phyloP scores from a whole-genome alignment of 2,888 invertebrate genomes.

The Mycalesis mineus region DNA sequence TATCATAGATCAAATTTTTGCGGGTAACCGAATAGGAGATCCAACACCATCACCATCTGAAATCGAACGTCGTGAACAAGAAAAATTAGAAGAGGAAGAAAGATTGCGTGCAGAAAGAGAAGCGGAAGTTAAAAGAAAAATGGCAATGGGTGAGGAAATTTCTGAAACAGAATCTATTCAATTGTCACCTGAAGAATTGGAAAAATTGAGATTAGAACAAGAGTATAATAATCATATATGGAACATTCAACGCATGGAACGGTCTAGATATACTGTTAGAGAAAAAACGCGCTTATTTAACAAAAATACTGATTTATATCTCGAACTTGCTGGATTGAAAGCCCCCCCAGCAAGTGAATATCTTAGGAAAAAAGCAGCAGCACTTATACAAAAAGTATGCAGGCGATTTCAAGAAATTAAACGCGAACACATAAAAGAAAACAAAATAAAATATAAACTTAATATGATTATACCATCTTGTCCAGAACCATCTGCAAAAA shows the following conservation, averaged over 20 bases:
- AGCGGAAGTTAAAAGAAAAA: constrained; percentile 46
- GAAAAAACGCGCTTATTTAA: constrained; percentile 44
- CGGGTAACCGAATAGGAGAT: constrained; percentile 63
- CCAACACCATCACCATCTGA: constrained; percentile 58
- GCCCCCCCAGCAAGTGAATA: constrained; percentile 44
- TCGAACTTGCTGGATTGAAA: constrained; percentile 63
- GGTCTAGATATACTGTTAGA: constrained; percentile 43
- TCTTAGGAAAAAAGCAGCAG: constrained; percentile 45
- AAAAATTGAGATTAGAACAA: constrained; percentile 41
- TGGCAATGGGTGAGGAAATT: constrained; percentile 51
- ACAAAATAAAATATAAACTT: constrained; percentile 64
- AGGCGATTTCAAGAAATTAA: constrained; percentile 65
- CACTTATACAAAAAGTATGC: constrained; percentile 53
- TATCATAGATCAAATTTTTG: constrained; percentile 62
- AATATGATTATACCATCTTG: constrained; percentile 78
- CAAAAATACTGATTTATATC: constrained; percentile 55
- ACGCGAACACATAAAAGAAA: constrained; percentile 54
- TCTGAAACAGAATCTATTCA: constrained; percentile 39
- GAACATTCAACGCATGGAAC: constrained; percentile 68
- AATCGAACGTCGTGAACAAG: constrained; percentile 48
- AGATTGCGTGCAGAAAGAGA: constrained; percentile 48
- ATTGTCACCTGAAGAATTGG: constrained; percentile 49
- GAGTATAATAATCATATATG: constrained; percentile 49
- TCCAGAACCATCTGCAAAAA: constrained; percentile 61
- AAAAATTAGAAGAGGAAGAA: constrained; percentile 47